Evolutionary conservation across 2,113 vertebrate species (phyloP), one percentile per base, ranked within the genome.

Genomic region (Cephalopholis sonnerati): DNA sequence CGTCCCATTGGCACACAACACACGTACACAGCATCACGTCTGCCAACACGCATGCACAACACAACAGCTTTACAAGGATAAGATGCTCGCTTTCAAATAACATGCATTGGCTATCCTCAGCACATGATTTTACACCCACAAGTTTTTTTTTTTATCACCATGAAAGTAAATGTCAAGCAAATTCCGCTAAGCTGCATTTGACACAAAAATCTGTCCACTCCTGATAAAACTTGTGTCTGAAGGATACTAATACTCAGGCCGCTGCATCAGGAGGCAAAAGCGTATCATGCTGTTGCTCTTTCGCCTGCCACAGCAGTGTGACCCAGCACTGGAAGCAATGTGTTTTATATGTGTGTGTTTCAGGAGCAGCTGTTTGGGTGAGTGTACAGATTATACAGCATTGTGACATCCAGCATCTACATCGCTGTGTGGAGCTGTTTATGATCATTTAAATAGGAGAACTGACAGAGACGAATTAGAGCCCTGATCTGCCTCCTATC

Each of bases 81-180:
- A 17, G 17, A 79, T 7, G 39, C 55, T 61, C 44, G 50, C 36
- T 75, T 71, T 64, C 36, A 50, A 46, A 57, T 77, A 72, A 67
- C 51, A 50, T 61, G 27, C 17, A 44, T 64, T 58, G 13, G 25
- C 39, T 16, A 27, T 73, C 20, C 4, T 63, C 51, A 51, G 55
- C n/a, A 70, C 27, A 51, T 46, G 50, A 24, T 51, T 68, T 48
- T 57, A 24, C 18, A 50, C 24, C 32, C 64, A 59, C 41, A 10
- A 36, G 32, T 36, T 8, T 36, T 55, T 53, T 74, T 59, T 54
- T 64, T 44, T 83, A 55, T 63, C 69, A 44, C 11, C 51, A 76
- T 78, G 41, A 36, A 78, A 69, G 63, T 65, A 71, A 71, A 78
- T 58, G 70, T 68, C 54, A 54, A 81, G 44, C 48, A 59, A 63